Base-by-base conservation (phyloP, 2,797 vertebrate genomes). In the Arnoldichthys spilopterus region DNA sequence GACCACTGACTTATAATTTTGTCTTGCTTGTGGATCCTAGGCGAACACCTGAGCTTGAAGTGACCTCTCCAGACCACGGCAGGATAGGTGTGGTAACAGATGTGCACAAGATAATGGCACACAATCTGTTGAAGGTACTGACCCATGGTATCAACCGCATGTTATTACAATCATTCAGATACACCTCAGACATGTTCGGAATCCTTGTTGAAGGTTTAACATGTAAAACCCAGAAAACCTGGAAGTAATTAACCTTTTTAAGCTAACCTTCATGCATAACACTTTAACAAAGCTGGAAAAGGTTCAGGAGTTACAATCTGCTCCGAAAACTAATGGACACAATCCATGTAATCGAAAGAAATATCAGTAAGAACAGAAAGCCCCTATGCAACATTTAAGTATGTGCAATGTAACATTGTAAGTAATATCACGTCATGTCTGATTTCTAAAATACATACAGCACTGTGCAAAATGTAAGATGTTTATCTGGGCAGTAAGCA, bases 1-100 rank as follows among this genome's bases (percentile, higher is more conserved):
- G 32, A 45, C 64, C 51, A 37, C 4, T 45, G n/a, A n/a, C n/a
- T n/a, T n/a, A n/a, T n/a, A 12, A 12, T 8, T 61, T 81, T 20
- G 8, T 54, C 37, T 75, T 72, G 28, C 53, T 67, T 72, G 13
- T 16, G 83, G 81, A 61, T 79, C 40, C 89, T 89, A 28, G 95
- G 94, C 66, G 87, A 91, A 63, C 91, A 91, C 85, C 92, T 97
- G 63, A 94, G 79, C 96, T 95, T 45, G 95, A 95, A 93, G 87
- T 95, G 89, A 90, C 87, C 6, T 90, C 89, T 74, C 87, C 93
- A 86, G 96, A 97, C 86, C 92, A 94, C 58, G 95, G 95, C 59
- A 95, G 95, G 89, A 93, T 96, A 56, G 96, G 96, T 4, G 93
- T 95, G 88, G 96, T 96, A 85, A 96, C 95, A 82, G 96, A 96